Evolutionary conservation across 2,797 vertebrate species (phyloP).

Genomic region (Sebastes matsubarae): DNA sequence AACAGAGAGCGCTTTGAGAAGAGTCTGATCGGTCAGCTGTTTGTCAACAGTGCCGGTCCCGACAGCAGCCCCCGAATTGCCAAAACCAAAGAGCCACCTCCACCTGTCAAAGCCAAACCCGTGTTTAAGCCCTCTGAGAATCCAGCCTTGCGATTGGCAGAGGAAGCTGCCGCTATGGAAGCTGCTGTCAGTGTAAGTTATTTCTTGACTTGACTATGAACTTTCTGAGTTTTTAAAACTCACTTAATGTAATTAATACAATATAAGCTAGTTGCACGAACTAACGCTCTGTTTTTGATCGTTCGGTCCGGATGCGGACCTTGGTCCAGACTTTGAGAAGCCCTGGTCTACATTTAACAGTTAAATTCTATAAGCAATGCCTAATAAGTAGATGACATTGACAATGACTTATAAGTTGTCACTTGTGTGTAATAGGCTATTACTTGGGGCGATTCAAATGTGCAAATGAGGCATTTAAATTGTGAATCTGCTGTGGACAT

Average conservation of each 20-base stretch:
- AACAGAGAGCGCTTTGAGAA: constrained; percentile 92
- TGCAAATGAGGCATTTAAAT: background rate
- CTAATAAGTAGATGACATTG: background rate
- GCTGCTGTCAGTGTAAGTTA: constrained; percentile 45
- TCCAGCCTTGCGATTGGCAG: constrained; percentile 39
- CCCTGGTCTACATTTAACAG: background rate
- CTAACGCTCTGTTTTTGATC: no score
- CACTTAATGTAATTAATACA: background rate
- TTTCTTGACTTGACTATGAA: no score
- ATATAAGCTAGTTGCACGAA: background rate
- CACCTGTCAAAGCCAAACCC: constrained; percentile 85
- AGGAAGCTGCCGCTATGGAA: constrained; percentile 58
- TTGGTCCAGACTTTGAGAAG: no score
- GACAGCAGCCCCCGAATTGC: constrained; percentile 74
- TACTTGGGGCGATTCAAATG: background rate
- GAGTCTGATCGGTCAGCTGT: constrained; percentile 87
- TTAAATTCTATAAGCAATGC: background rate
- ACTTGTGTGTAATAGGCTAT: background rate
- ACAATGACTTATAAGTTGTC: background rate
- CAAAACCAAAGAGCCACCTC: constrained; percentile 83
- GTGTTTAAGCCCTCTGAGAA: constrained; percentile 68
- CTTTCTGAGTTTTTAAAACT: background rate
- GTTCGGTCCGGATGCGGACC: no score
- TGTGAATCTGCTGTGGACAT: background rate
- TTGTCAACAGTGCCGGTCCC: constrained; percentile 54